Percentiles rank a stretch among this genome's conserved stretches.
phyloP scores from a whole-genome alignment of 2,797 vertebrate genomes.

The Takifugu rubripes region DNA sequence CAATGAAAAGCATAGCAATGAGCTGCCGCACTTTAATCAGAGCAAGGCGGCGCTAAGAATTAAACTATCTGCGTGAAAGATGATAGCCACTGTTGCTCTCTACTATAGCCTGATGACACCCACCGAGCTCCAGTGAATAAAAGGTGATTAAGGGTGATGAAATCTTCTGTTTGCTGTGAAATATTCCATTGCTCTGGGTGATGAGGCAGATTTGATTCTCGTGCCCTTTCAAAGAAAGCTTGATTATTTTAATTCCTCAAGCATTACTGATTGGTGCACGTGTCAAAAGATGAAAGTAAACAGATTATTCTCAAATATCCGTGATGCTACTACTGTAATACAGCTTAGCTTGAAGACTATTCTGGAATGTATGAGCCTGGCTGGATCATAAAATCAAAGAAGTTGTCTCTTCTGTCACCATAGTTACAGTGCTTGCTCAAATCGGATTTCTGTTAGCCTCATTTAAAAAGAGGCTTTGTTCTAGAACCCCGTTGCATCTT shows the following conservation, averaged over 20 bases:
- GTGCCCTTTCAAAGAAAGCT: constrained; percentile 1
- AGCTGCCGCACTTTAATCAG: constrained; percentile 53
- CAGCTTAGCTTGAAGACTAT: too few species aligned
- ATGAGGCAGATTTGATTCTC: not conserved
- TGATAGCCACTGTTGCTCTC: constrained; percentile 44
- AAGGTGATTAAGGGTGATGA: constrained; percentile 29
- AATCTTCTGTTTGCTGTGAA: constrained; percentile 15
- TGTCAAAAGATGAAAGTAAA: too few species aligned
- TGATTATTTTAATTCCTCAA: constrained; percentile 6
- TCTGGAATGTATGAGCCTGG: too few species aligned
- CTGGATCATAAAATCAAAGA: too few species aligned
- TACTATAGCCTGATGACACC: constrained; percentile 29
- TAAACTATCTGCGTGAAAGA: constrained; percentile 47
- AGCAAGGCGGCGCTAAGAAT: constrained; percentile 41
- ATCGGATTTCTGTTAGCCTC: too few species aligned
- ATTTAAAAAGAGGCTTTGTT: too few species aligned
- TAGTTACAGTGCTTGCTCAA: too few species aligned
- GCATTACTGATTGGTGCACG: not conserved
- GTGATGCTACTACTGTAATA: too few species aligned
- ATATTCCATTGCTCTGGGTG: constrained; percentile 15
- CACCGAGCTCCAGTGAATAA: constrained; percentile 30
- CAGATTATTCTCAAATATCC: too few species aligned
- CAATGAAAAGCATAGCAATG: constrained; percentile 60
- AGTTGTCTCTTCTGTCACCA: too few species aligned
- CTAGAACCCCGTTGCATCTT: too few species aligned